Conservation (phyloP, 2,113 vertebrate genomes). For the Hippocampus comes region DNA sequence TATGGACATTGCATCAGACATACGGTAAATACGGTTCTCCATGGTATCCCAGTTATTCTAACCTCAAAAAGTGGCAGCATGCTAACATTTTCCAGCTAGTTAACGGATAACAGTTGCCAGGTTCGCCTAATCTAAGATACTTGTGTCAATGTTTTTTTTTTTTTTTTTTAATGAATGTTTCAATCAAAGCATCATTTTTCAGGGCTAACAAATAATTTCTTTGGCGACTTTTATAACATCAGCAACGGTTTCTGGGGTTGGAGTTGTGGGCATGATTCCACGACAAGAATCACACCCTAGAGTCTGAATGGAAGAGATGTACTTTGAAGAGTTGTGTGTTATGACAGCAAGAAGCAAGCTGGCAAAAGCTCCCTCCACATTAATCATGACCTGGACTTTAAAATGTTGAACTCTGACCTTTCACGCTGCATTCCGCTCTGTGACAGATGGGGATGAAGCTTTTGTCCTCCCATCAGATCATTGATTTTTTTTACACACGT, state of each 20-base stretch:
- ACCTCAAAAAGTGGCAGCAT: not conserved
- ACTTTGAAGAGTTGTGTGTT: slow-evolving; percentile 14
- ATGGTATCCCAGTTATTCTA: not conserved
- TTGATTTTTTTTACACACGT: slow-evolving; percentile 20
- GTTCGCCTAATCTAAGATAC: too few relatives aligned
- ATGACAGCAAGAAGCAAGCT: slow-evolving; percentile 19
- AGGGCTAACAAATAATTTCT: not conserved
- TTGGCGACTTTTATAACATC: not conserved
- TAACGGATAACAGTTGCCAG: too few relatives aligned
- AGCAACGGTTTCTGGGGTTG: not conserved
- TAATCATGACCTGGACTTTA: slow-evolving; percentile 56
- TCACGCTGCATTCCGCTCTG: slow-evolving; percentile 50
- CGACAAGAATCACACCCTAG: not conserved
- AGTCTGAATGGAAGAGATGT: slow-evolving; percentile 4
- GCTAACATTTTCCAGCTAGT: too few relatives aligned
- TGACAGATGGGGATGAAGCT: slow-evolving; percentile 63
- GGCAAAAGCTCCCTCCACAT: slow-evolving; percentile 49
- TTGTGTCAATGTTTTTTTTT: too few relatives aligned
- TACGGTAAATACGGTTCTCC: not conserved
- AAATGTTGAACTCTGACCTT: slow-evolving; percentile 61
- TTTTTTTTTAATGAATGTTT: too few relatives aligned
- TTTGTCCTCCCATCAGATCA: slow-evolving; percentile 52
- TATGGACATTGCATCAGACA: not conserved
- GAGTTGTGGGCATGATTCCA: not conserved
- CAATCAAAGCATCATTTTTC: too few relatives aligned